A percentile compares a stretch with the other conserved stretches of the same genome.
Conservation (phyloP, 2,888 invertebrate species). For the Allacma fusca region DNA sequence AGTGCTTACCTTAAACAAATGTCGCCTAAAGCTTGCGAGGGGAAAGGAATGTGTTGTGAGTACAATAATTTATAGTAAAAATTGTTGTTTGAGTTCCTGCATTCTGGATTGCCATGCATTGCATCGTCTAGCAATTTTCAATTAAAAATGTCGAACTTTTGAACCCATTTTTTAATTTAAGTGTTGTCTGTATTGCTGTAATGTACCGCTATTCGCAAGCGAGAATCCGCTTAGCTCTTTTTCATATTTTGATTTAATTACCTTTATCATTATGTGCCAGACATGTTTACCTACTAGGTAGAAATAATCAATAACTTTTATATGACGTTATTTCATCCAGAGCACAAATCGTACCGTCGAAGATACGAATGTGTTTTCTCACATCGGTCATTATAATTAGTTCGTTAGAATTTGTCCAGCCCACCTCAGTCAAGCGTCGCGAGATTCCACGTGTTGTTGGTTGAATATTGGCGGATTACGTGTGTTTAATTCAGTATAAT, state of each 20-base stretch:
- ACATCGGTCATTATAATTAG: neutral
- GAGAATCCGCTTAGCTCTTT: too few relatives aligned
- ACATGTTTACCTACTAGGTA: neutral
- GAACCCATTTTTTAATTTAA: neutral
- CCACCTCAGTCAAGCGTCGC: conserved; percentile 10
- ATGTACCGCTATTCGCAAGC: neutral
- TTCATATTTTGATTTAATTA: neutral
- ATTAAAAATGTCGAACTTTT: neutral
- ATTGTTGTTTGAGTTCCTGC: neutral
- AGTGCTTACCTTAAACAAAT: neutral
- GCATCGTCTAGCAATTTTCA: neutral
- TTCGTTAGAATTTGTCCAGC: neutral
- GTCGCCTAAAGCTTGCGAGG: neutral
- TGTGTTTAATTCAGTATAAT: neutral
- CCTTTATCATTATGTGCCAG: neutral
- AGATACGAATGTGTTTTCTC: neutral
- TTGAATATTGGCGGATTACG: neutral
- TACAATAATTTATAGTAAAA: neutral
- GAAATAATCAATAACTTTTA: neutral
- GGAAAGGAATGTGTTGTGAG: neutral
- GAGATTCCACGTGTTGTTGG: neutral
- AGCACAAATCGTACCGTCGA: neutral
- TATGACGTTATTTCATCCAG: neutral
- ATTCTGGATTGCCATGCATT: neutral
- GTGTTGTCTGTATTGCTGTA: neutral